Base-by-base conservation (phyloP, 2,113 vertebrate genomes). In the Chaetodon trifascialis region DNA sequence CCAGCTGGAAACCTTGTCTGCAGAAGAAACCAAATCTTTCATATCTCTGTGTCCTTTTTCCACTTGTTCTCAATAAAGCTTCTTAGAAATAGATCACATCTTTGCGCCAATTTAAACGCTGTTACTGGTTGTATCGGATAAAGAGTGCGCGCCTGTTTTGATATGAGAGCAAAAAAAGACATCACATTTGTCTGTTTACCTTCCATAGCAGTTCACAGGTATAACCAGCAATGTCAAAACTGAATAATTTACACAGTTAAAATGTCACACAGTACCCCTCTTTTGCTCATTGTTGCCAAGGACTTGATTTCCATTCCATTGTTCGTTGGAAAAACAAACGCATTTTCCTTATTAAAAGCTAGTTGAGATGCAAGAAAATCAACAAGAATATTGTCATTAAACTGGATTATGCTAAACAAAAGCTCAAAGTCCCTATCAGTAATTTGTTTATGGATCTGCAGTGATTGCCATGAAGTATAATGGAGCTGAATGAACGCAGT, bases 211-310 rank as follows among this genome's bases (percentile, higher is more conserved):
- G 85, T 84, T 79, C 66, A 51, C 56, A 44, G 38, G 51, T 85
- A 66, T 63, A 78, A 82, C 42, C 82, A 74, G 69, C 59, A 78
- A 79, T 88, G 85, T 86, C 82, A 87, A 80, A 87, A 80, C 73
- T 78, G 87, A 92, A 93, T 89, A 76, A 90, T 91, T 82, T 36
- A 88, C 59, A 52, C 46, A 51, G 46, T 82, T 71, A 84, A 88
- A 89, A 84, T 84, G 80, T 82, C 55, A 91, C 78, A 67, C 47
- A 80, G 79, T 51, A 44, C 30, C 12, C 12, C 17, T 67, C 21
- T 71, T 77, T 69, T 58, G 52, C 4, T 83, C 52, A 83, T 71
- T 87, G 58, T 85, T 73, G 77, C 12, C 68, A 76, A 23, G 64
- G 73, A 65, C 51, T 71, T 73, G 64, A 85, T 84, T 74, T 52